Base-by-base conservation (phyloP, 2,888 invertebrate species). In the Tachina lurida region DNA sequence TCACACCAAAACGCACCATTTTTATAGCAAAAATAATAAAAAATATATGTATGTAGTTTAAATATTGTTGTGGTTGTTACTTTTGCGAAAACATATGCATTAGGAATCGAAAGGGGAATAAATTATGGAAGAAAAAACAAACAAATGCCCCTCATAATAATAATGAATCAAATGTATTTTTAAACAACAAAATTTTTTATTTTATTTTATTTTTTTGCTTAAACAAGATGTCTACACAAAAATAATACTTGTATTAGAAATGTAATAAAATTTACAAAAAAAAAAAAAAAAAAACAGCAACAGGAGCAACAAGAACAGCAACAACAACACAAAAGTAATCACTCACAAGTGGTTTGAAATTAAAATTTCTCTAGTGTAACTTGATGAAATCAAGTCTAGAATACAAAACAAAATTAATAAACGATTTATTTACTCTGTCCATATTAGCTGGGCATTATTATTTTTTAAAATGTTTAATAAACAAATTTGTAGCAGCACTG, bases 161-260 rank as follows among this genome's bases (percentile, higher is more conserved):
- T 65, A 49, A 74, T 56, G 52, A 67, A 41, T 43, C 65, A 73
- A 62, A 71, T 70, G 39, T 52, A 45, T 56, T 63, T 80, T 67
- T 45, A 74, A 67, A 60, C 22, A 73, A 65, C 39, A 70, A n/a
- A 77, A 7, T 31, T 31, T 31, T 31, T 31, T 31, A 31, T 31
- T 31, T 31, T 2, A 22, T 22, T 31, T 31, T 60, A 77, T 31
- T 17, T 41, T n/a, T 62, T 54, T 62, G 62, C 75, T 43, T 76
- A 75, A 79, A 83, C 82, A 83, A 83, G 83, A 86, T 82, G 82
- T 82, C 82, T 75, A 85, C 82, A 85, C 70, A 79, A 54, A 77
- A 47, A 67, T 54, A 54, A 60, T 60, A 71, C 49, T 65, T 45
- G 65, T 43, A 45, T 62, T 81, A 62, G 74, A 81, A 74, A 68